phyloP scores from a whole-genome alignment of 2,797 vertebrate genomes.

The Microctenopoma steveboyesi region DNA sequence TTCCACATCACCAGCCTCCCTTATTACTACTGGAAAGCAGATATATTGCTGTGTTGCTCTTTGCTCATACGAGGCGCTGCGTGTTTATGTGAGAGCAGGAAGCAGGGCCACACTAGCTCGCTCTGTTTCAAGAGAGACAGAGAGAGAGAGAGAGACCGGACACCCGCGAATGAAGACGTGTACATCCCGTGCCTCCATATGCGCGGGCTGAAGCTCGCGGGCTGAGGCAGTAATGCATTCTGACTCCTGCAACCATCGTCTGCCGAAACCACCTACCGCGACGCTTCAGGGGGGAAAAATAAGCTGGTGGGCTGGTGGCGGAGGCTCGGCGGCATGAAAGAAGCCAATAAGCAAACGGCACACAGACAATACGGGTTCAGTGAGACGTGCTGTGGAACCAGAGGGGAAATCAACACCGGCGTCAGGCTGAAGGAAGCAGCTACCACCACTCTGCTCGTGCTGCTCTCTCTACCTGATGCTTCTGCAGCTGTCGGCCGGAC shows the following conservation, averaged over 20 bases:
- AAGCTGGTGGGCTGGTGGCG: slow-evolving; percentile 20
- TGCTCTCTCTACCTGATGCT: too few species aligned
- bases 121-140: slow-evolving; percentile 17
- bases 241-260: slow-evolving; percentile 53
- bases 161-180: slow-evolving; percentile 20
- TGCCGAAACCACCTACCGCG: slow-evolving; percentile 59
- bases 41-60: slow-evolving; percentile 31
- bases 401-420: neutral
- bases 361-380: slow-evolving; percentile 13
- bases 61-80: slow-evolving; percentile 44
- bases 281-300: slow-evolving; percentile 27
- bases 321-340: neutral
- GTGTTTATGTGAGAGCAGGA: slow-evolving; percentile 42
- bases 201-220: slow-evolving; percentile 25
- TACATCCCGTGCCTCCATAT: neutral
- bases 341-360: slow-evolving; percentile 30
- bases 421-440: slow-evolving; percentile 8
- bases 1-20: slow-evolving; percentile 48
- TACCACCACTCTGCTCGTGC: neutral
- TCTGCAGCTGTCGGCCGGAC: too few species aligned
- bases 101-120: slow-evolving; percentile 13
- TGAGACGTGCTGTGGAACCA: neutral
- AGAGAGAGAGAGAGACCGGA: slow-evolving; percentile 18
- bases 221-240: slow-evolving; percentile 53
- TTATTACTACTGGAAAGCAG: slow-evolving; percentile 31